phyloP scores from a whole-genome alignment of 2,888 invertebrate species.

The Amphiduros pacificus region DNA sequence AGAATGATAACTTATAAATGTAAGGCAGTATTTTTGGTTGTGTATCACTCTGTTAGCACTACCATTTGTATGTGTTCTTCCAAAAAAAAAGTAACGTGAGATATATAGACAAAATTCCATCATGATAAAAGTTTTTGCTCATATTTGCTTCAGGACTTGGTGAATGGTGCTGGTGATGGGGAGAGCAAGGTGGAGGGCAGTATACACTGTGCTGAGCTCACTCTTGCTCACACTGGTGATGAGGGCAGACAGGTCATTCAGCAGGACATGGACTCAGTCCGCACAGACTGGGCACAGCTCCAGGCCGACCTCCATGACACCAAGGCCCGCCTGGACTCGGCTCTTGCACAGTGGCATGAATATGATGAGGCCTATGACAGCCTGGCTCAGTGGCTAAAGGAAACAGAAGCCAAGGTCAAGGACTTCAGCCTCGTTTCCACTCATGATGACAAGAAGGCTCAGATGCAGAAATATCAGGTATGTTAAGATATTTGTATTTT shows the following conservation, averaged over 20 bases:
- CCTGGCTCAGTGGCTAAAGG: slow-evolving; percentile 83
- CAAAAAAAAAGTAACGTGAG: too few species aligned
- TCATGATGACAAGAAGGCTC: slow-evolving; percentile 77
- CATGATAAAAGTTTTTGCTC: too few species aligned
- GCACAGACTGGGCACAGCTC: slow-evolving; percentile 78
- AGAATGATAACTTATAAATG: too few species aligned
- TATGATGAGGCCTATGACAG: slow-evolving; percentile 82
- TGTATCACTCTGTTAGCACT: too few species aligned
- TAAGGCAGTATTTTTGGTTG: too few species aligned
- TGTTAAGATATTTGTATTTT: too few species aligned
- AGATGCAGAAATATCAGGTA: slow-evolving; percentile 73
- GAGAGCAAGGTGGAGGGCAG: slow-evolving; percentile 69
- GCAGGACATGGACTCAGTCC: slow-evolving; percentile 83
- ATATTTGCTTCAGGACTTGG: slow-evolving; percentile 60
- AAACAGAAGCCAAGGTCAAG: slow-evolving; percentile 80
- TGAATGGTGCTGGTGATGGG: slow-evolving; percentile 64
- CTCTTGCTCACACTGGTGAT: slow-evolving; percentile 66
- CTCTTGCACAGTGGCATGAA: slow-evolving; percentile 80
- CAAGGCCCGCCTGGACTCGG: slow-evolving; percentile 69
- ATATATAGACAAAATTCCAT: too few species aligned
- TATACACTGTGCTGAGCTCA: slow-evolving; percentile 65
- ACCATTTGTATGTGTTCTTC: too few species aligned
- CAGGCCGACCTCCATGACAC: slow-evolving; percentile 38
- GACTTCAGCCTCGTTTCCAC: slow-evolving; percentile 83
- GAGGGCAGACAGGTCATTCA: slow-evolving; percentile 59